Conservation (phyloP, 1,140 invertebrate genomes). For the Diachasma alloeum region DNA sequence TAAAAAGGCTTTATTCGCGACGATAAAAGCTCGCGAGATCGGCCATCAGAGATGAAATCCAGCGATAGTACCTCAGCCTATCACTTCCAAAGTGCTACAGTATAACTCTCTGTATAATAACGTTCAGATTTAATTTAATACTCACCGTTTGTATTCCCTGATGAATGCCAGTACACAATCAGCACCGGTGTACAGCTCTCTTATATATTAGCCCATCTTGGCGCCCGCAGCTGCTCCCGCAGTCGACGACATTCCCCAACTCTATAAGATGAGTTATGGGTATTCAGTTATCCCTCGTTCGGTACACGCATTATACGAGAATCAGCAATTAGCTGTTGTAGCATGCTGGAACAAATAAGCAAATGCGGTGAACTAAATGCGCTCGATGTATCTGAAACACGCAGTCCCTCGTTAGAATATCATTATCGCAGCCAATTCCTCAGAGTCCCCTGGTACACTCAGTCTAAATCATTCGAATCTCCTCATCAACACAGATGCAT, state of each 20-base stretch:
- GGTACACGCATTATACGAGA: not conserved
- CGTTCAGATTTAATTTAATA: not conserved
- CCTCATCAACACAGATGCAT: not conserved
- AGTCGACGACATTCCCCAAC: not conserved
- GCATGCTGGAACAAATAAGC: not conserved
- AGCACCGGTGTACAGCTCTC: not conserved
- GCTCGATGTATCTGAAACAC: not conserved
- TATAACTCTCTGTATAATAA: not conserved
- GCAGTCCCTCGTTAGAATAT: not conserved
- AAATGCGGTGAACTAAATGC: not conserved
- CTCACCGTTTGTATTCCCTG: not conserved
- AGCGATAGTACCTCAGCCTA: not conserved
- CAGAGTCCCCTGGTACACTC: not conserved
- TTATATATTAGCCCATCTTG: not conserved
- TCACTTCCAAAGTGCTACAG: not conserved
- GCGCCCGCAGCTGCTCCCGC: not conserved
- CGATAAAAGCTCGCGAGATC: not conserved
- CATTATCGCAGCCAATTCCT: not conserved
- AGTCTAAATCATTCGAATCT: not conserved
- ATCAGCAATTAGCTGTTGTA: not conserved
- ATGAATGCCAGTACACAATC: not conserved
- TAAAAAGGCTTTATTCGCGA: not conserved
- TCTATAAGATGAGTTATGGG: not conserved
- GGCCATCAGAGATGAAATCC: not conserved
- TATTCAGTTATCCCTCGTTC: not conserved